phyloP scores from a whole-genome alignment of 64 coral and sea anemone genomes.

The Acropora tenuis region DNA sequence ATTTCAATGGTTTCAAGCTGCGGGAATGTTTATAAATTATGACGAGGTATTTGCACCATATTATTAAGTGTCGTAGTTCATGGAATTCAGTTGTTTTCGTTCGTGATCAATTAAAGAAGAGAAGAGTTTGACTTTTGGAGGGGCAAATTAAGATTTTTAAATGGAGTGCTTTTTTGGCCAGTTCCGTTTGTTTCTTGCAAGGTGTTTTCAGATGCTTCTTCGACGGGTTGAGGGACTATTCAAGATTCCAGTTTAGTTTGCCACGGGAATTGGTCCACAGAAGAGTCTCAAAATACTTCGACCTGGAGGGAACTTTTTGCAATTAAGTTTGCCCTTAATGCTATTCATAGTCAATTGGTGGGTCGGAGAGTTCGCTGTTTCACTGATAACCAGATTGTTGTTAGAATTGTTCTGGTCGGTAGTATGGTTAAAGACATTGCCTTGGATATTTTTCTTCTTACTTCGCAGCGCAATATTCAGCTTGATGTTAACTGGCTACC shows the following conservation, averaged over 20 bases:
- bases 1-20: neutral
- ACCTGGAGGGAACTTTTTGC: slow-evolving; percentile 38
- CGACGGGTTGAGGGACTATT: neutral
- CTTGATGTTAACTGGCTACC: neutral
- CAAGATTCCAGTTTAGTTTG: slow-evolving; percentile 16
- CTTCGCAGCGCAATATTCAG: neutral
- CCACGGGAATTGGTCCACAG: slow-evolving; percentile 11
- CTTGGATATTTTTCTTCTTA: neutral
- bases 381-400: neutral
- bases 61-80: neutral
- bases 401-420: slow-evolving; percentile 24
- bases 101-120: no score
- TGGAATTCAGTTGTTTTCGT: no score
- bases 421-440: slow-evolving; percentile 30
- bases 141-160: neutral
- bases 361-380: slow-evolving; percentile 28
- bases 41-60: slow-evolving; percentile 34
- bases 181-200: neutral
- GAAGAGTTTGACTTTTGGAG: no score
- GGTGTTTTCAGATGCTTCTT: neutral
- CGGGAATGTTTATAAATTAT: slow-evolving; percentile 39
- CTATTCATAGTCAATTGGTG: neutral
- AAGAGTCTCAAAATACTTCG: slow-evolving; percentile 26
- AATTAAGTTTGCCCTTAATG: neutral
- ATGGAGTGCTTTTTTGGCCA: neutral